Base-by-base conservation (phyloP, 2,113 vertebrate species). In the Cyanoramphus novaezelandiae region DNA sequence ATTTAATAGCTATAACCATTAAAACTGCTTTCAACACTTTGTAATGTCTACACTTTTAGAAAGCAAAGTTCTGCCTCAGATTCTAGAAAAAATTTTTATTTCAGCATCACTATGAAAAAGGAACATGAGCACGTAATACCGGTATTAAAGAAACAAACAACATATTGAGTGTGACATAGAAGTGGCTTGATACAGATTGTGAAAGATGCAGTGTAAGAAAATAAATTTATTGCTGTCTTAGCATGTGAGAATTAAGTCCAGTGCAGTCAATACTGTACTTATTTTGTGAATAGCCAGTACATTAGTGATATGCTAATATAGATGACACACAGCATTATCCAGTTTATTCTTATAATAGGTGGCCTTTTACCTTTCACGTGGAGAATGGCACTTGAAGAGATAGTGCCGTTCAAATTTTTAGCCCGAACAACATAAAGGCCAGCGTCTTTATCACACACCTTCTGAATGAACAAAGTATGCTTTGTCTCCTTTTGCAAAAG, bases 401-500 rank as follows among this genome's bases (percentile, higher is more conserved):
- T 46, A 60, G 96, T 96, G 95, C 98, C 98, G 18, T 95, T 98
- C 93, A 95, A 74, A 95, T 97, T 98, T 96, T 97, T 97, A 92
- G 98, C 98, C 52, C 50, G 95, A 86, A 94, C 98, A 96, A 98
- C 94, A 97, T 98, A 99, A 92, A 98, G 98, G 95, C 98, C 98
- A 85, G 98, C 97, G 33, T 99, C 98, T 95, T 96, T 97, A 95
- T 98, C 93, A 72, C 95, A 96, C 80, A 94, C 98, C 97, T 98
- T 98, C 84, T 97, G 95, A 98, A 99, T 99, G 98, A 98, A 98
- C 95, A 98, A 97, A 39, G 90, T 93, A 90, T 98, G 98, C 91
- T 98, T 98, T 96, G 97, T 98, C 95, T 99, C 98, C 98, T 98
- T 98, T 97, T 98, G 98, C 72, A 97, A 98, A 92, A 99, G 97